These are phyloP conservation scores for Lagorchestes hirsutus DNA, from an alignment of 2,797 vertebrate species.

Conservation along the genomic window DNA sequence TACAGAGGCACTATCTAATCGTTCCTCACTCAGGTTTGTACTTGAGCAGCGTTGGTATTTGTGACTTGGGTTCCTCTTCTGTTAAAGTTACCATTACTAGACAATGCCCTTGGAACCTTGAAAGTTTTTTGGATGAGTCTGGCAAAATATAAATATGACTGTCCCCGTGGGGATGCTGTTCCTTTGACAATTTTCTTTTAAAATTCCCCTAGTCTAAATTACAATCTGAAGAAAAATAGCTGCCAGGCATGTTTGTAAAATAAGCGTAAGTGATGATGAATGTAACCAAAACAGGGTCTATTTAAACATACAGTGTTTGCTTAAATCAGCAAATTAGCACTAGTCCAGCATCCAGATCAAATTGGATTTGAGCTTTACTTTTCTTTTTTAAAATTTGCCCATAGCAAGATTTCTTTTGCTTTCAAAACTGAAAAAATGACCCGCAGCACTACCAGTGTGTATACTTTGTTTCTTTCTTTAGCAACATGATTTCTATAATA, in stretches of 20 bases:
- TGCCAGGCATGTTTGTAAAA: slow-evolving; percentile 76
- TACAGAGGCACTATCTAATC: neutral
- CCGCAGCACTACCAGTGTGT: neutral
- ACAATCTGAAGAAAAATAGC: slow-evolving; percentile 72
- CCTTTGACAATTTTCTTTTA: slow-evolving; percentile 53
- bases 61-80: neutral
- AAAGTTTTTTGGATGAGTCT: neutral
- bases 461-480: neutral
- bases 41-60: neutral
- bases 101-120: neutral
- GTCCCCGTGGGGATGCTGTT: slow-evolving; percentile 63
- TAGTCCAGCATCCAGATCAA: slow-evolving; percentile 34
- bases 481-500: neutral
- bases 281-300: slow-evolving; percentile 71
- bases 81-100: neutral
- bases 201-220: slow-evolving; percentile 65
- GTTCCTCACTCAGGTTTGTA: neutral
- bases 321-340: slow-evolving; percentile 69
- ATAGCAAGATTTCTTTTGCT: neutral
- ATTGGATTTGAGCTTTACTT: slow-evolving; percentile 3
- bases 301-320: slow-evolving; percentile 72
- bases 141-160: neutral
- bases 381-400: slow-evolving; percentile 28
- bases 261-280: slow-evolving; percentile 73
- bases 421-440: neutral